A percentile compares a stretch with the other conserved stretches of the same genome.
Conservation (phyloP, 2,797 vertebrate species). For the Siniperca undulata region DNA sequence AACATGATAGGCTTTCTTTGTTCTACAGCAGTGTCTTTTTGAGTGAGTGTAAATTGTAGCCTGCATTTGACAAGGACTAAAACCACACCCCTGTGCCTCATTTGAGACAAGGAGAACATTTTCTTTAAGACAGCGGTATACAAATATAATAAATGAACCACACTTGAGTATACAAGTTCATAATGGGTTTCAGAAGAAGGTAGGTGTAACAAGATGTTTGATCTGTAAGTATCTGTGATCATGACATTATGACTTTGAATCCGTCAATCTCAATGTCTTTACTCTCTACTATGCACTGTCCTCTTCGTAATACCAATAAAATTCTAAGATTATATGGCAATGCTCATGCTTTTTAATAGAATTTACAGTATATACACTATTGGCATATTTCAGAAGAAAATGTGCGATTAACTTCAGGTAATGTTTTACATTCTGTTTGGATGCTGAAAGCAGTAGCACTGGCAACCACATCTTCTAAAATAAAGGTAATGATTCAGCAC, state of each 20-base stretch:
- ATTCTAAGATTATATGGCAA: not conserved
- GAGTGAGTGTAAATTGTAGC: not conserved
- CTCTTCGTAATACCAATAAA: not conserved
- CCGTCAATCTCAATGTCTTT: not conserved
- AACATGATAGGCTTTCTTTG: not conserved
- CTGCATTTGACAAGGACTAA: not conserved
- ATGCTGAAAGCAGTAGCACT: not conserved
- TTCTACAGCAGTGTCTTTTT: not conserved
- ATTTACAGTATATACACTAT: not conserved
- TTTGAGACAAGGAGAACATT: not conserved
- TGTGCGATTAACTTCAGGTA: not conserved
- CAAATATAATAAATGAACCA: not conserved
- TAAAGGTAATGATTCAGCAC: conserved; percentile 26
- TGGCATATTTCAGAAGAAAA: not conserved
- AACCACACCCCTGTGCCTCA: not conserved
- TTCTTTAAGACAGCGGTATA: not conserved
- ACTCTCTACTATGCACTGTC: not conserved
- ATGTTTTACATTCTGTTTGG: conserved; percentile 20
- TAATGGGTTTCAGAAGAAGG: not conserved
- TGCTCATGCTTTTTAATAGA: not conserved
- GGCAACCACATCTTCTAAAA: conserved; percentile 1
- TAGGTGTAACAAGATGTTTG: not conserved
- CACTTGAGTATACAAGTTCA: not conserved
- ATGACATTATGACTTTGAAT: conserved; percentile 8
- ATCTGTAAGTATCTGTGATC: not conserved